Base-by-base conservation (phyloP, 1,140 invertebrate genomes). In the Drosophila ambigua region DNA sequence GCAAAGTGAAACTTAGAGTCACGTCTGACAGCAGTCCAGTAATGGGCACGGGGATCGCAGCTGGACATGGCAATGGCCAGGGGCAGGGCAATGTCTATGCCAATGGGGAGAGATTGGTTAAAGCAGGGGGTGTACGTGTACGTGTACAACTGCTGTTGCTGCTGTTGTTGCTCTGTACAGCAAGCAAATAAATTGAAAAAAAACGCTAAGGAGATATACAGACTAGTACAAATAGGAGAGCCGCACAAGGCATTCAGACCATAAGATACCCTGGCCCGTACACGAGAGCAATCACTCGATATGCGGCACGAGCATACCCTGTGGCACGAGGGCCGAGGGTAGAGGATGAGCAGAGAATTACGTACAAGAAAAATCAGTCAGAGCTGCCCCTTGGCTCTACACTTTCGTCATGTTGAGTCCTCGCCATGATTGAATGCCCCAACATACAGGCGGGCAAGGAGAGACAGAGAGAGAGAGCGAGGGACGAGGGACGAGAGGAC, bases 181-280 rank as follows among this genome's bases (percentile, higher is more conserved):
- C 82, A 87, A 88, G 82, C 75, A 87, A 87, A 85, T 87, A 85
- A 87, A 85, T 85, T 85, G 66, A 81, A 71, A 64, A 71, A 65
- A 2, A 43, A 41, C 52, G 31, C 24, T 20, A 43, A 26, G 52
- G 49, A 49, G 54, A 39, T 13, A 39, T 11, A 11, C 9, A 4
- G 11, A 11, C 35, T 11, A 39, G 35, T 11, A 39, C 35, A 39
- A 13, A 13, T 39, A 39, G 35, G 11, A 39, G 4, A 5, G 35
- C 4, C 4, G 5, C 35, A 13, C 5, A 5, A 4, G 9, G 13
- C 11, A 39, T 13, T 39, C 4, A 2, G 4, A 13, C 35, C 4
- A 39, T 0, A 5, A 13, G 35, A 39, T 39, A 39, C 4, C 35
- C 35, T 3, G 2, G 2, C 23, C 23, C 2, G 4, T 0, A 4